Evolutionary conservation across 1,140 invertebrate genomes (phyloP).

Genomic region (Campoletis sonorensis): DNA sequence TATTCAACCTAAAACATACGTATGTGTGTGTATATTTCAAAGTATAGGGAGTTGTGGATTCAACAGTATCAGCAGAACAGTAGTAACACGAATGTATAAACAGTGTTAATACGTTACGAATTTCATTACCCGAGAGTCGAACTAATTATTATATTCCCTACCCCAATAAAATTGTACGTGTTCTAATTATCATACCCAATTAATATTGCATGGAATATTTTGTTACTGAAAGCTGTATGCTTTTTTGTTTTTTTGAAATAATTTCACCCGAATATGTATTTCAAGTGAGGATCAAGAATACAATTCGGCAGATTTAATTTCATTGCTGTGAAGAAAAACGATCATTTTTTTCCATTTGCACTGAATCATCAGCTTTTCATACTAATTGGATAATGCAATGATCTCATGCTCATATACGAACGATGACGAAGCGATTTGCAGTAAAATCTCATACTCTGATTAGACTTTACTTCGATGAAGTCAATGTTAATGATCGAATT

Average conservation of each 20-base stretch:
- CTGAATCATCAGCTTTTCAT: background rate
- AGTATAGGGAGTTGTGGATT: conserved; percentile 29
- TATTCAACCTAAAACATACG: background rate
- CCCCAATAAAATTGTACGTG: background rate
- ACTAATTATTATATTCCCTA: conserved; percentile 46
- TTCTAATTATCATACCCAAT: background rate
- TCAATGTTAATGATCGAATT: background rate
- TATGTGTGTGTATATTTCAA: conserved; percentile 9
- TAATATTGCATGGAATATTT: conserved; percentile 10
- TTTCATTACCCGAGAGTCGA: conserved; percentile 62
- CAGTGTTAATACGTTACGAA: conserved; percentile 62
- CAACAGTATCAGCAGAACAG: conserved; percentile 6
- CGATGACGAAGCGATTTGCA: too few relatives aligned
- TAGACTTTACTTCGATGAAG: background rate
- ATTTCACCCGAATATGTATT: background rate
- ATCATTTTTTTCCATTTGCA: too few relatives aligned
- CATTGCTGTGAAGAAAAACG: too few relatives aligned
- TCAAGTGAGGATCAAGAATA: too few relatives aligned
- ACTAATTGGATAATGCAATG: background rate
- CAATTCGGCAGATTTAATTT: background rate
- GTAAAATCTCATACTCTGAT: background rate
- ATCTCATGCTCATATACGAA: too few relatives aligned
- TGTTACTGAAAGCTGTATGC: background rate
- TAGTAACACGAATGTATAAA: conserved; percentile 24
- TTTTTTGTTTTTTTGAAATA: background rate